Conservation (phyloP, 1,140 invertebrate species). For the Panulirus ornatus region DNA sequence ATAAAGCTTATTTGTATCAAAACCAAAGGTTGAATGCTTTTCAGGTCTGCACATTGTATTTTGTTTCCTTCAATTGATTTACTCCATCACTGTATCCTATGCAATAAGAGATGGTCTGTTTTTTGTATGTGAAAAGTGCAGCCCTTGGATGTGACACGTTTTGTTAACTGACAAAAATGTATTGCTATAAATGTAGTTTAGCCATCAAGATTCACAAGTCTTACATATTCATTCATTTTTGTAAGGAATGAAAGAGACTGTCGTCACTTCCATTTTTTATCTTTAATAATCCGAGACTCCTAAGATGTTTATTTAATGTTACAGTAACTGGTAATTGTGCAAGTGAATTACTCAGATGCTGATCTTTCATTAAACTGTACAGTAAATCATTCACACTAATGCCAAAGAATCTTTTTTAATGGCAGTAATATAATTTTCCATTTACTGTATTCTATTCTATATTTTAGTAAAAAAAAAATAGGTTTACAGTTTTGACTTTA, state of each 20-base stretch:
- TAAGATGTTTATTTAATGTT: constrained; percentile 34
- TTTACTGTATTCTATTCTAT: background rate
- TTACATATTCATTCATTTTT: background rate
- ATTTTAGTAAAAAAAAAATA: background rate
- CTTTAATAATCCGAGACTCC: background rate
- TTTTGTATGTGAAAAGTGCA: constrained; percentile 50
- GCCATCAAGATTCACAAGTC: background rate
- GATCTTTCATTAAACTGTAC: background rate
- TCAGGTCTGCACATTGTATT: constrained; percentile 47
- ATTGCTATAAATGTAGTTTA: background rate
- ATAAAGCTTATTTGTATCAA: constrained; percentile 34
- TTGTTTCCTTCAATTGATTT: constrained; percentile 48
- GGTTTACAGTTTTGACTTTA: background rate
- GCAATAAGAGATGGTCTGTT: constrained; percentile 60
- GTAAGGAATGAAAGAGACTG: background rate
- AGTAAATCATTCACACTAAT: too few relatives aligned
- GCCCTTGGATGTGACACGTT: constrained; percentile 40
- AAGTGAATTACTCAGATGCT: background rate
- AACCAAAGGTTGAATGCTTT: constrained; percentile 23
- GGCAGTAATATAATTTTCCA: too few relatives aligned
- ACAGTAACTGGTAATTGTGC: constrained; percentile 16
- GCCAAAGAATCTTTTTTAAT: background rate
- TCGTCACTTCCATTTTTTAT: constrained; percentile 18
- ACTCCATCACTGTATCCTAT: constrained; percentile 66
- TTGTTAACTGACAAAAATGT: background rate